Percentiles rank a stretch among this genome's conserved stretches.
phyloP scores from a whole-genome alignment of 1,140 invertebrate species.

The Pseudomyrmex cubaensis region DNA sequence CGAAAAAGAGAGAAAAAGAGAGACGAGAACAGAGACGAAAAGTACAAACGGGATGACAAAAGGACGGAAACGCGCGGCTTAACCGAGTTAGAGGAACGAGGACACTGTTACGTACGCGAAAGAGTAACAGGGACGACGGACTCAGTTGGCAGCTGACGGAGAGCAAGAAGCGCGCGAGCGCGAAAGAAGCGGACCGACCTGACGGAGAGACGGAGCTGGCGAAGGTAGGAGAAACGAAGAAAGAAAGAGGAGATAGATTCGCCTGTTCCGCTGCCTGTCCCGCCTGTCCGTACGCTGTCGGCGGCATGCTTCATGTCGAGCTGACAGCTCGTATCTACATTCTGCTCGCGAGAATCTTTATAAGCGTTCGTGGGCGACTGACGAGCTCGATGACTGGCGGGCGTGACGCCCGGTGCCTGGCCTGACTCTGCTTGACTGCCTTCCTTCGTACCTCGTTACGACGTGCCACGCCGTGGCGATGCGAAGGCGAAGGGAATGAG shows the following conservation, averaged over 20 bases:
- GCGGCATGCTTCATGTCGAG: slow-evolving; percentile 74
- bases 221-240: neutral
- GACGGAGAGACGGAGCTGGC: neutral
- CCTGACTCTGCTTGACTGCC: slow-evolving; percentile 70
- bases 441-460: slow-evolving; percentile 76
- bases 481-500: slow-evolving; percentile 62
- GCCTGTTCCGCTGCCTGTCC: slow-evolving; percentile 66
- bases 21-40: neutral
- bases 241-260: slow-evolving; percentile 67
- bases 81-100: slow-evolving; percentile 43
- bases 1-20: no score
- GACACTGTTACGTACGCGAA: neutral
- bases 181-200: slow-evolving; percentile 8
- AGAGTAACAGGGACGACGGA: slow-evolving; percentile 13
- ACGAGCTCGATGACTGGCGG: slow-evolving; percentile 80
- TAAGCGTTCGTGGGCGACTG: slow-evolving; percentile 78
- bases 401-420: slow-evolving; percentile 74
- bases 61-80: slow-evolving; percentile 36
- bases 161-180: neutral
- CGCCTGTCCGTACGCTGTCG: slow-evolving; percentile 69
- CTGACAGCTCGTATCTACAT: slow-evolving; percentile 80
- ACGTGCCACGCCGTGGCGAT: slow-evolving; percentile 67
- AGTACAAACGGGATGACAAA: slow-evolving; percentile 46
- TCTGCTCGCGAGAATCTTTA: slow-evolving; percentile 78
- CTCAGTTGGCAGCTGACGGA: slow-evolving; percentile 31